Base-by-base conservation (phyloP, 2,797 vertebrate genomes). In the Austrolebias charrua region DNA sequence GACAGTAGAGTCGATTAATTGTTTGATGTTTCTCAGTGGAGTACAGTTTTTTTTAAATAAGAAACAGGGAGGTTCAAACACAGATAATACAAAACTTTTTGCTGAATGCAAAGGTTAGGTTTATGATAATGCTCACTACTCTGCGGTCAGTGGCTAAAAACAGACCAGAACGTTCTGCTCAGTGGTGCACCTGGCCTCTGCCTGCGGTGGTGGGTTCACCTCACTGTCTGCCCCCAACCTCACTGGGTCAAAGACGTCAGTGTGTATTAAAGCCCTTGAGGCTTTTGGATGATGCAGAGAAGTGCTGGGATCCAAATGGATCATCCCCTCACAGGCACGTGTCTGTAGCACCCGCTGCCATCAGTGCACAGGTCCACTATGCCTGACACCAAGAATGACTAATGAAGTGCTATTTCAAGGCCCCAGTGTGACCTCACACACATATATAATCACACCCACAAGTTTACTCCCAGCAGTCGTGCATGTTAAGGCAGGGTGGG, bases 321-420 rank as follows among this genome's bases (percentile, higher is more conserved):
- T 82, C 73, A 33, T 82, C 80, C 78, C 88, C 73, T 83, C 69
- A 49, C 51, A 19, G 75, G 79, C 84, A 78, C 62, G 70, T 79
- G 84, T 84, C 78, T 84, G 70, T 68, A 71, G 76, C 78, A 79
- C 84, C 84, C 81, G 72, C 78, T 79, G 85, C 82, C 76, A 77
- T 61, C 55, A 67, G 71, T 72, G 75, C 75, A 60, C 68, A 56
- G 75, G 78, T 80, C 66, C 63, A 45, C 70, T 73, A 64, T 61
- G 75, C 62, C 66, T 66, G 83, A 86, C 76, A 79, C 80, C 79
- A 55, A 57, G 72, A 83, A 90, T 92, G 91, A 92, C 81, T 91
- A 92, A 93, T 91, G 89, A 89, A 88, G 84, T 71, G 80, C 90
- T 92, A 91, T 93, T 92, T 92, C 78, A 84, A 85, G 81, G 80